Base-by-base conservation (phyloP, 2,888 invertebrate species). In the Ramazzottius varieornatus region DNA sequence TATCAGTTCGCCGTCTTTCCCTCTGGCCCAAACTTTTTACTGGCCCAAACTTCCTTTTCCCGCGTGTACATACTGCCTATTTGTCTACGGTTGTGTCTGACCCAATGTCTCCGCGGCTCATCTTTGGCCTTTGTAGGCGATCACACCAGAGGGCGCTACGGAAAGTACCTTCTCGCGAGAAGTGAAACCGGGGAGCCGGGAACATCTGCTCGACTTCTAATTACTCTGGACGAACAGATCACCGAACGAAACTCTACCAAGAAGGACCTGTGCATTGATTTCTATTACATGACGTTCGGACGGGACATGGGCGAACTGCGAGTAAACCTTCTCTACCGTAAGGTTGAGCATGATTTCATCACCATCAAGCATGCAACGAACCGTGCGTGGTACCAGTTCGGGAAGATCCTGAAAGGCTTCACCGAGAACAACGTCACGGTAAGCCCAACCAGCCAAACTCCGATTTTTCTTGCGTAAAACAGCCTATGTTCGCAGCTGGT, bases 211-310 rank as follows among this genome's bases (percentile, higher is more conserved):
- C 54, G 54, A 29, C 16, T 54, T 54, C 4, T 24, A n/a, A 54
- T 54, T 29, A 8, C 54, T 4, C 54, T 54, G 54, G 54, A 54
- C 8, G 4, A 16, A 24, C n/a, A 54, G 54, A 13, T 8, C 4
- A 24, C 24, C 29, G 54, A 4, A 8, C 20, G 29, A 4, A 54
- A 29, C 54, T 4, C 20, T 29, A 29, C 54, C 8, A 8, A 16
- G 29, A 54, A 54, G 24, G 54, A 54, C 54, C 54, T 54, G 16
- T 54, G 54, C 29, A 24, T 54, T 4, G 54, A 54, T 8, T 54
- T 54, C 29, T 54, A 54, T 29, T 54, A 54, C 54, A 54, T 54
- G 54, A 54, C 54, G 4, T 54, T 54, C 29, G 54, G 54, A 4
- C 54, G 54, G 29, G 16, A 54, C 4, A 4, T 54, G 4, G 54